Base-by-base conservation (phyloP, 2,888 invertebrate genomes). In the Phortica magna region DNA sequence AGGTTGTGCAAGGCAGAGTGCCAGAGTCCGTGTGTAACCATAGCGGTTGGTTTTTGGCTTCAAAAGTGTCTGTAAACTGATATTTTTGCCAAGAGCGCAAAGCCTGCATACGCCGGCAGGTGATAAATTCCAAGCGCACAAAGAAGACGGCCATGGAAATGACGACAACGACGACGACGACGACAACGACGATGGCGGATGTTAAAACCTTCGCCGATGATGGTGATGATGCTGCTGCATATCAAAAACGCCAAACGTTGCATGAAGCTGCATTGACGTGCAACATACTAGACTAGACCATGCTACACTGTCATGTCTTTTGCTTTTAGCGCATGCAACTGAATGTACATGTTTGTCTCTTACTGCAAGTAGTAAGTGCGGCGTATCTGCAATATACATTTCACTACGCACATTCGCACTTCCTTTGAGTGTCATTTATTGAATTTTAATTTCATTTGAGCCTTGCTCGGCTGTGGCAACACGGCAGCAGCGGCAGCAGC, bases 371-470 rank as follows among this genome's bases (percentile, higher is more conserved):
- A 43, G 57, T 72, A 67, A 65, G 67, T 57, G 39, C 67, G 67
- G 74, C 76, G 65, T 65, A 39, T 64, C 10, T 42, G 75, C 53
- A 57, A 71, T 17, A 71, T 71, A 71, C 70, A 71, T 71, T 55
- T 71, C 70, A 68, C 70, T 71, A 53, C 70, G 70, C 70, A 71
- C 70, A 64, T 48, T 70, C 68, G 75, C 78, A 80, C 78, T 79
- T 76, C 72, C 77, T 65, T 81, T 80, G 82, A 84, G 83, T 84
- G 83, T 83, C 83, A 84, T 84, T 84, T 84, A 84, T 84, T 84
- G 83, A 84, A 84, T 84, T 84, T 83, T 84, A 84, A 83, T 84
- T 84, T 84, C 83, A 78, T 83, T 84, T 81, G 82, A 82, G 82
- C 17, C 55, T 61, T 22, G 4, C 19, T 22, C 7, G n/a, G 31